Base-by-base conservation (phyloP, 2,888 invertebrate species). In the Apotomis turbidana region DNA sequence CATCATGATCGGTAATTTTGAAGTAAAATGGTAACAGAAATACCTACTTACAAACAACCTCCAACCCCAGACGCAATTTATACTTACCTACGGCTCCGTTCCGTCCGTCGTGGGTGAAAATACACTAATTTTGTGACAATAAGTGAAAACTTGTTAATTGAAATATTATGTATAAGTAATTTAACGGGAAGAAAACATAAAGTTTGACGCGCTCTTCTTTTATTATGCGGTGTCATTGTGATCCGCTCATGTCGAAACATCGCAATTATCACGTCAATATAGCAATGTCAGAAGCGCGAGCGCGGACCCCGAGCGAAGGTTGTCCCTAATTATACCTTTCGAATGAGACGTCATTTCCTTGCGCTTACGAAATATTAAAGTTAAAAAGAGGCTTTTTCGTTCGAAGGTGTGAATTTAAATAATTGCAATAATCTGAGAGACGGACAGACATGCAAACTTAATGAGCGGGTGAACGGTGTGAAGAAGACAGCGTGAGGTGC, bases 321-420 rank as follows among this genome's bases (percentile, higher is more conserved):
- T 89, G 89, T 80, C 89, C 91, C 91, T 92, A 93, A 93, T 93
- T 91, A 91, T 85, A 91, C 90, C 91, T 91, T 91, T 92, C 92
- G 91, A 92, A 92, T 89, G 90, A 92, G 91, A 90, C 91, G 92
- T 91, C 91, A 92, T 91, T 93, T 92, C 90, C 90, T 88, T 85
- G 84, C 89, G 85, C 88, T 93, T 90, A 88, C 91, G 90, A 91
- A 92, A 93, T 88, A 90, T 93, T 91, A 91, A 90, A 88, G 87
- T 83, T 87, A 88, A 91, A 91, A 92, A 90, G 88, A 88, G 87
- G 86, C 85, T 90, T 92, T 93, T 92, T 91, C 87, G 86, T 89
- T 85, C 89, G 87, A 90, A 93, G 93, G 93, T 93, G 93, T 92
- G 93, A 93, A 93, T 93, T 93, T 93, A 93, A 93, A 93, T 93